Evolutionary conservation across 2,797 vertebrate species (phyloP), one percentile per base, ranked within the genome.

Genomic region (Pseudochaenichthys georgianus): DNA sequence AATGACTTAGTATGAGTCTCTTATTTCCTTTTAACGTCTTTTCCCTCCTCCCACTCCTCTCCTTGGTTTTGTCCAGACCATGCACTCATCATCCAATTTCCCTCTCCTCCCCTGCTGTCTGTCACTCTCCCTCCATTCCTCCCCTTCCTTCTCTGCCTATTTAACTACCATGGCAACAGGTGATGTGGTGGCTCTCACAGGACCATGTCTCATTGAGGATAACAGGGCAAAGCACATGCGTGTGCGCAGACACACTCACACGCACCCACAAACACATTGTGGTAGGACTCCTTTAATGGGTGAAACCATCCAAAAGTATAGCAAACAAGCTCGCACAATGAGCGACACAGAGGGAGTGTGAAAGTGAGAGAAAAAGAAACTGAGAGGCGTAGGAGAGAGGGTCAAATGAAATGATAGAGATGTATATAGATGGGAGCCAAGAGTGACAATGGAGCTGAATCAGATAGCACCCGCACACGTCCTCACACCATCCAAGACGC

Each of bases 161-260:
- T 92, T 91, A 86, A 86, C 87, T 94, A 73, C 93, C 94, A 95
- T 95, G 88, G 93, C 90, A 94, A 95, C 95, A 89, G 87, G 93
- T 92, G 91, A 95, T 93, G 92, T 89, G 87, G 82, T 79, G 66
- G 86, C 90, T 90, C 87, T 91, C 87, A 87, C 82, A 89, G 80
- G 86, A 76, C 85, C 84, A 84, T 67, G 78, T 88, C 87, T 90
- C 66, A 76, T 66, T 72, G 77, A 86, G 84, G 83, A 93, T 84
- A 83, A 84, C 82, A 59, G 84, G 65, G 77, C 73, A 80, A 21
- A 59, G 45, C 60, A 41, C 54, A 64, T 66, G 62, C 5, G 19
- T 70, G 55, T 21, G 59, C 31, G 5, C 38, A 68, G 6, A 82
- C 76, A 70, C 71, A 73, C 46, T 38, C 34, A 70, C 23, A 45